phyloP scores from a whole-genome alignment of 2,888 invertebrate genomes.

The Ophion ellenae region DNA sequence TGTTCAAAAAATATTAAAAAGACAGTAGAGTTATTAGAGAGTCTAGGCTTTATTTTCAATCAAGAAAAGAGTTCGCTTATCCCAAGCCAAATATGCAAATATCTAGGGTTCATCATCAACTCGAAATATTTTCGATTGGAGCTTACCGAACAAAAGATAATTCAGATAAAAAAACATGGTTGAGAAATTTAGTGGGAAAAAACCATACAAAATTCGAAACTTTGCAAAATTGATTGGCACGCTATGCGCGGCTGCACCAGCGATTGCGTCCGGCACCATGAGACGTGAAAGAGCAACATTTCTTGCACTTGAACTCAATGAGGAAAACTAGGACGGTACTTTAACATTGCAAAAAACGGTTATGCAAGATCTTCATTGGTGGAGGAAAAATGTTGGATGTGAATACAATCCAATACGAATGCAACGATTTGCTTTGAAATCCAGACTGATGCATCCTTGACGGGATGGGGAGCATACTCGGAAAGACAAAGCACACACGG shows the following conservation, averaged over 20 bases:
- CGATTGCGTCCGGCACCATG: constrained; percentile 21
- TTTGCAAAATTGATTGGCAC: constrained; percentile 26
- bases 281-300: constrained; percentile 32
- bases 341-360: constrained; percentile 21
- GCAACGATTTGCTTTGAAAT: constrained; percentile 2
- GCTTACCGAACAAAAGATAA: constrained; percentile 25
- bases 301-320: constrained; percentile 22
- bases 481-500: neutral
- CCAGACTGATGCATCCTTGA: constrained; percentile 21
- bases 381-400: constrained; percentile 28
- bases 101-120: constrained; percentile 29
- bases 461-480: constrained; percentile 15
- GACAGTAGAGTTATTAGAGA: neutral
- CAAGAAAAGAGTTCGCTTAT: constrained; percentile 9
- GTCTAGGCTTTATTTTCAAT: constrained; percentile 40
- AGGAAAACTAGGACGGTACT: constrained; percentile 14
- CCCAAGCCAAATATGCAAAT: constrained; percentile 11
- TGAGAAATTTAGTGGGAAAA: constrained; percentile 9
- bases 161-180: constrained; percentile 3
- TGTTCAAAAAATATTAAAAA: neutral
- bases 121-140: constrained; percentile 8
- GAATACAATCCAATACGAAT: neutral
- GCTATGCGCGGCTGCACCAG: constrained; percentile 27
- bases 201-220: constrained; percentile 13
- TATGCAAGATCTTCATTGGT: constrained; percentile 18